Evolutionary conservation across 2,797 vertebrate species (phyloP), one percentile per base, ranked within the genome.

Genomic region (Crenuchus spilurus): DNA sequence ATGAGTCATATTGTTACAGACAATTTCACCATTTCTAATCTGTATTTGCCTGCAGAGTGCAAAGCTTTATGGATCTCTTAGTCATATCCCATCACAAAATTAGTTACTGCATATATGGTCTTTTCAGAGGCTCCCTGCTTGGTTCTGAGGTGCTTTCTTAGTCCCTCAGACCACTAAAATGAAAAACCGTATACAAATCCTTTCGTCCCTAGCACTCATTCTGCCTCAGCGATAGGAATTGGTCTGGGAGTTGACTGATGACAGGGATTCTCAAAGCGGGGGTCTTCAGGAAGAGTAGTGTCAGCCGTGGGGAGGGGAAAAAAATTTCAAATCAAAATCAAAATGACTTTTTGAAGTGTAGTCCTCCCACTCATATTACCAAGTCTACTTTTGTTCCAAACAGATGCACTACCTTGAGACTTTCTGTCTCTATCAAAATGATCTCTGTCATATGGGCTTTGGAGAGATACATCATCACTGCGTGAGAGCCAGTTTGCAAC

Each of bases 201-300:
- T 48, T 51, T 16, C 54, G 55, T 76, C 13, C 55, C 20, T 7
- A 46, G 26, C 52, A 42, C 49, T 60, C 26, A 46, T 54, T 61
- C n/a, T 66, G 28, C 35, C 58, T 24, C 48, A 31, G 58, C 20
- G 33, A 77, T 70, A 35, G 31, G 58, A 70, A 75, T 72, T 51
- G 30, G 55, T 26, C 37, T 69, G 61, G 46, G 69, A 13, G 57
- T 55, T 62, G 78, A 63, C 9, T 58, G 55, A 80, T 61, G 46
- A 67, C 9, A 26, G 64, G 41, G 24, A 51, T 52, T 78, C 48
- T 74, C 39, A 52, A 76, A 62, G 33, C 22, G 44, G 35, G 72
- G 16, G 46, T 66, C 58, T 42, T 69, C 61, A 74, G 67, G 49
- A 66, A 57, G 52, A 28, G 42, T 42, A 13, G 70, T 62, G 44